Conservation (phyloP, 2,113 vertebrate genomes). For the Podilymbus podiceps region DNA sequence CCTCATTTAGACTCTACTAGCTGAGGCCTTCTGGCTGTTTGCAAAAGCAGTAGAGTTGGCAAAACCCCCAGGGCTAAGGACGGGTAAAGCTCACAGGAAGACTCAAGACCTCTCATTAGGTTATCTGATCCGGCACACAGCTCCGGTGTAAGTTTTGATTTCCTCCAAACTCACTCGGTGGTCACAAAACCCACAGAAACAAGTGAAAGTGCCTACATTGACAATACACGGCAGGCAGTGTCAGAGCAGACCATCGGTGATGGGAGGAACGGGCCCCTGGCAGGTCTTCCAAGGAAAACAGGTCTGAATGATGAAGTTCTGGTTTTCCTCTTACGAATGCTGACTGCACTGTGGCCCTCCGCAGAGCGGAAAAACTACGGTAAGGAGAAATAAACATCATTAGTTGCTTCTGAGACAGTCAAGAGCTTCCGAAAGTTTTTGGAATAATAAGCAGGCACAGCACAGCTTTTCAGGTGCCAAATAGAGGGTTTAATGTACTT, state of each 20-base stretch:
- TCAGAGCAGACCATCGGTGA: not conserved
- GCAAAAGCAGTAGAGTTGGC: not conserved
- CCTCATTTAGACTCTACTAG: not conserved
- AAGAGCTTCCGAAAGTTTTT: not conserved
- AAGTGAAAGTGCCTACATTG: not conserved
- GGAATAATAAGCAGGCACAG: not conserved
- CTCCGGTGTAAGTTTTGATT: not conserved
- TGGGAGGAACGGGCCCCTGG: not conserved
- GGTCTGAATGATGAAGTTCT: not conserved
- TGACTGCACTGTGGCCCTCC: not conserved
- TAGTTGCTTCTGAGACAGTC: not conserved
- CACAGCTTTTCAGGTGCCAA: not conserved
- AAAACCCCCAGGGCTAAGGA: not conserved
- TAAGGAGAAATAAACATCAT: not conserved
- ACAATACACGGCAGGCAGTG: fast-evolving
- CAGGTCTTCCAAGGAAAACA: not conserved
- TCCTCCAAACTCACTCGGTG: not conserved
- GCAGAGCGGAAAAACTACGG: fast-evolving
- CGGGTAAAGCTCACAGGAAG: not conserved
- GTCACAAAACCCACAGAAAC: not conserved
- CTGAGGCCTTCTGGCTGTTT: not conserved
- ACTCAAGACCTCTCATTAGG: not conserved
- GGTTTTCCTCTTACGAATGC: not conserved
- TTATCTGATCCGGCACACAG: not conserved
- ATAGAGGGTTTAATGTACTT: not conserved